Base-by-base conservation (phyloP, 2,113 vertebrate genomes). In the Xiphophorus hellerii region DNA sequence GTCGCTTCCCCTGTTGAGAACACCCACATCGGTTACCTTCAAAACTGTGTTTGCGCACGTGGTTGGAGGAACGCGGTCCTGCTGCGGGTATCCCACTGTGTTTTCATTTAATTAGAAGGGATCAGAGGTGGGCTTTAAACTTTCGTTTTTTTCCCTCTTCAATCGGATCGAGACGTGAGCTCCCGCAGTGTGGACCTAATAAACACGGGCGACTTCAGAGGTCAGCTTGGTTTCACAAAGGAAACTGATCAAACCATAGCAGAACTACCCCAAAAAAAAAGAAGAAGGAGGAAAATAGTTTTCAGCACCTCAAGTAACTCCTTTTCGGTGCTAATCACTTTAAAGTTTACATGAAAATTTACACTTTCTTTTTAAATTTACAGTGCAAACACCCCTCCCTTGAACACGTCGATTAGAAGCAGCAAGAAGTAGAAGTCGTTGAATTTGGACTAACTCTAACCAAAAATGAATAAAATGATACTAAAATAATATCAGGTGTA, bases 41-140 rank as follows among this genome's bases (percentile, higher is more conserved):
- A 74, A 63, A 51, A 69, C 80, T 66, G 27, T 62, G 72, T 74
- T 65, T 48, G 72, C 61, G 77, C 58, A 54, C 58, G 42, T 81
- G 81, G 66, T 69, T 68, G 82, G 25, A 30, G 54, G 20, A 4
- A 71, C 62, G 71, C 60, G 60, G 69, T 68, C 82, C 78, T 13
- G 74, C 83, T 79, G 82, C 73, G 84, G 80, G 69, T 48, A 82
- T 73, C 88, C 87, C 80, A 91, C 86, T 88, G 87, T 81, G 86
- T 88, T 91, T 85, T 89, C 82, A 88, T 90, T 91, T 91, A 91
- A 92, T 91, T 92, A 91, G 90, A 79, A 29, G 85, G 64, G 84
- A 91, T 91, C 88, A 92, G 79, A 89, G 89, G 86, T 89, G 82
- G 86, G 80, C 66, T 83, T 90, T 80, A 88, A 84, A 89, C 82